These are phyloP conservation scores for Microcebus murinus DNA, from an alignment of 2,113 vertebrate species.

Conservation along the genomic window DNA sequence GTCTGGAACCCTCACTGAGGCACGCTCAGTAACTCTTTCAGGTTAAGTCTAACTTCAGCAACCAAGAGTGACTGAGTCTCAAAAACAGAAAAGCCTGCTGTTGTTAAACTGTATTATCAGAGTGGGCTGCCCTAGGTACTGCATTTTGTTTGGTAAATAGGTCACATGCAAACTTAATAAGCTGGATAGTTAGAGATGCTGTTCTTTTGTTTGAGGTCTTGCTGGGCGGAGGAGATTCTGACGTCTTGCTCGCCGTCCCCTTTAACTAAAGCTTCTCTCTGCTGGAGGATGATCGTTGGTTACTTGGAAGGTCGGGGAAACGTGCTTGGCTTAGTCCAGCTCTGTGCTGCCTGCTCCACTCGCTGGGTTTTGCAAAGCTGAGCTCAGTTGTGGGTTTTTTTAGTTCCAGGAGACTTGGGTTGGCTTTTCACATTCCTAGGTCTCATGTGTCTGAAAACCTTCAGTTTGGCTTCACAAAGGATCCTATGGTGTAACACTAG, in stretches of 20 bases:
- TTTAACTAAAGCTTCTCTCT: constrained; percentile 57
- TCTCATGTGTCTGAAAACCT: constrained; percentile 78
- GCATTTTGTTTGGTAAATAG: not conserved
- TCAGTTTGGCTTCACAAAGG: constrained; percentile 79
- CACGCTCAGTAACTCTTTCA: not conserved
- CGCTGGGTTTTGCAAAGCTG: constrained; percentile 80
- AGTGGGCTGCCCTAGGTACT: not conserved
- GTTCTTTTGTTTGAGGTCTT: constrained; percentile 50
- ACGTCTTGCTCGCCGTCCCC: not conserved
- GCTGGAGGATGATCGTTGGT: constrained; percentile 45
- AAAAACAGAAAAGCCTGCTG: not conserved
- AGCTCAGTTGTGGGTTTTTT: constrained; percentile 84
- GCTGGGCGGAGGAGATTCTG: not conserved
- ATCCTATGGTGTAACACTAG: constrained; percentile 70
- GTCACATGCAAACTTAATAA: not conserved
- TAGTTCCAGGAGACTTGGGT: constrained; percentile 80
- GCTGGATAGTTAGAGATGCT: not conserved
- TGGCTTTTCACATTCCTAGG: constrained; percentile 83
- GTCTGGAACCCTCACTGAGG: not conserved
- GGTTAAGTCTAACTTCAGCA: not conserved
- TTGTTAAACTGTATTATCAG: not conserved
- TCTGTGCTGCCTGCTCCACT: constrained; percentile 69
- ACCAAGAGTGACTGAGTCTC: not conserved
- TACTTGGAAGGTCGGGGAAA: constrained; percentile 61
- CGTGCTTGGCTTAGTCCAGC: constrained; percentile 55